A percentile compares a stretch with the other conserved stretches of the same genome.
Conservation (phyloP, 2,797 vertebrate genomes). For the Denticeps clupeoides region DNA sequence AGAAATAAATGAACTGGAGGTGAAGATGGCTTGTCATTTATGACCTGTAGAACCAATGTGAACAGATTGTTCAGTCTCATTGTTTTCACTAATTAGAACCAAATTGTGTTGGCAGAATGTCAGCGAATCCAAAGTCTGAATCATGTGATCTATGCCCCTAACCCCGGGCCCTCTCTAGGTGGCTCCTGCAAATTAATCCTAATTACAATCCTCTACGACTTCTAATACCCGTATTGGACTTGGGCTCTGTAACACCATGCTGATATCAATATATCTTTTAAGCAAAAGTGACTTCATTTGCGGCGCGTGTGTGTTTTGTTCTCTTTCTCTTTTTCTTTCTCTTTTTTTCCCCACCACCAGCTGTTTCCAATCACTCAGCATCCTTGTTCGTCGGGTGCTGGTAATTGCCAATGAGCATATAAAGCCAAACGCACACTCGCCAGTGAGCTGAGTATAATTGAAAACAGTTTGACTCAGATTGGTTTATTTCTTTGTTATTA, state of each 20-base stretch:
- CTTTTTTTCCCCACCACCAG: conserved; percentile 29
- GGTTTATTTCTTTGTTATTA: conserved; percentile 38
- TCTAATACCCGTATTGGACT: conserved; percentile 29
- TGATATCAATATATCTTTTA: conserved; percentile 32
- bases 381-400: conserved; percentile 29
- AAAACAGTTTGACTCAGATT: conserved; percentile 43
- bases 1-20: too few relatives aligned
- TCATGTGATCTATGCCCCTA: too few relatives aligned
- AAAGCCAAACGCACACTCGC: conserved; percentile 25
- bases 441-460: conserved; percentile 34
- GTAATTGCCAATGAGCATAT: conserved; percentile 35
- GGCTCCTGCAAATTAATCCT: conserved; percentile 30
- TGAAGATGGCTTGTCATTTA: too few relatives aligned
- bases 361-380: conserved; percentile 37
- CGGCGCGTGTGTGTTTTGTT: not conserved
- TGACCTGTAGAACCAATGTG: too few relatives aligned
- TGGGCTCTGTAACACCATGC: conserved; percentile 22
- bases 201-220: conserved; percentile 25
- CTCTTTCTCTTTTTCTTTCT: conserved; percentile 17
- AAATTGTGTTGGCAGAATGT: too few relatives aligned
- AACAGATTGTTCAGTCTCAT: too few relatives aligned
- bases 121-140: too few relatives aligned
- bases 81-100: too few relatives aligned
- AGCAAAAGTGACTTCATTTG: conserved; percentile 22
- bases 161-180: not conserved